These are phyloP conservation scores for Artemia sinica DNA, from an alignment of 2,888 invertebrate genomes.

Conservation along the genomic window DNA sequence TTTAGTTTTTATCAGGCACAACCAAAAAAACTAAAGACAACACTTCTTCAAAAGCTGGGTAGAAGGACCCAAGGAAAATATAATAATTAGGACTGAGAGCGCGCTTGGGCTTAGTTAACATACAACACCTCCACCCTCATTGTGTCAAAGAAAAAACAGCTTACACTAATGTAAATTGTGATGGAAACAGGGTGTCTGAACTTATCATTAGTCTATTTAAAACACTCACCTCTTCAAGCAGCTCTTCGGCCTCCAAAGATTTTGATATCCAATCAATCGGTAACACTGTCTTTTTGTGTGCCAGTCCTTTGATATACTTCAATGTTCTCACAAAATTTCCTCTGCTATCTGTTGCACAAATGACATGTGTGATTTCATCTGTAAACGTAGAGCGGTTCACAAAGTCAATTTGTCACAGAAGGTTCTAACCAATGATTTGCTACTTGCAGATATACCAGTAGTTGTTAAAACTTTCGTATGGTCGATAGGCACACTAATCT, in stretches of 20 bases:
- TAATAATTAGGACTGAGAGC: no score
- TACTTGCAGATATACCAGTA: not conserved
- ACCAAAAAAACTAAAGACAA: no score
- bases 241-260: not conserved
- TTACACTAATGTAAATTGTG: no score
- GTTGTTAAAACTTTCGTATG: not conserved
- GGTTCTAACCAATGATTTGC: not conserved
- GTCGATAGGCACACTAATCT: no score
- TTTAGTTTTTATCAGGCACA: no score
- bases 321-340: not conserved
- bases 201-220: not conserved
- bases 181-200: no score
- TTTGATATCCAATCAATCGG: not conserved
- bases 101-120: no score
- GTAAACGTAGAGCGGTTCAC: not conserved
- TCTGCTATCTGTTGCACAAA: not conserved
- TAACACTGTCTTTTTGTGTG: not conserved
- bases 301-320: slow-evolving; percentile 5
- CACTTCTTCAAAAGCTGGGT: no score
- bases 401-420: slow-evolving; percentile 4
- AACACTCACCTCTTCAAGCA: not conserved
- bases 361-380: not conserved
- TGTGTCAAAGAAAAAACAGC: no score
- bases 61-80: no score
- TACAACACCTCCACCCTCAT: no score